Evolutionary conservation across 2,797 vertebrate species (phyloP).

Genomic region (Poeciliopsis presidionis): DNA sequence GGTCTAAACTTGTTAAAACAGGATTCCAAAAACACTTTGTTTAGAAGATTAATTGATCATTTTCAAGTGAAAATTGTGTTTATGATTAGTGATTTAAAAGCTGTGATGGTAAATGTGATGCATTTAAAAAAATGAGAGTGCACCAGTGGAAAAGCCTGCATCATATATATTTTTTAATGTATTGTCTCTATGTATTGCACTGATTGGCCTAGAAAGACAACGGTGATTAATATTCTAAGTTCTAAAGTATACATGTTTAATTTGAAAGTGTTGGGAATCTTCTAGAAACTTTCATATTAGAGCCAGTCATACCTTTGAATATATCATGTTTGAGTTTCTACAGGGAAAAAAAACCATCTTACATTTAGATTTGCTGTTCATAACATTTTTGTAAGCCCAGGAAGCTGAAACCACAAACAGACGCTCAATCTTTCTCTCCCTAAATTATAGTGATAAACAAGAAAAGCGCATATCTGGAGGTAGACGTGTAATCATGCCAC

Average conservation of each 20-base stretch:
- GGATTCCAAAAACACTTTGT: background rate
- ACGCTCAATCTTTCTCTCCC: conserved; percentile 25
- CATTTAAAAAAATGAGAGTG: background rate
- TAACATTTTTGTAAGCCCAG: conserved; percentile 25
- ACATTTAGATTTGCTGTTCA: conserved; percentile 12
- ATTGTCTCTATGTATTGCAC: background rate
- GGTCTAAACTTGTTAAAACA: background rate
- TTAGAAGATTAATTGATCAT: background rate
- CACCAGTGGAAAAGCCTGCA: background rate
- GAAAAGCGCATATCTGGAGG: conserved; percentile 48
- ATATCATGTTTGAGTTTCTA: background rate
- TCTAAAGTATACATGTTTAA: background rate
- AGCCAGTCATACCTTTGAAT: background rate
- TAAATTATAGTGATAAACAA: conserved; percentile 71
- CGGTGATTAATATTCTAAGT: background rate
- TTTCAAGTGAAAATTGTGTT: background rate
- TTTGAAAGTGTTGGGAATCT: background rate
- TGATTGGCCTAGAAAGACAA: background rate
- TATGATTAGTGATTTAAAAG: background rate
- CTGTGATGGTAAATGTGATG: background rate
- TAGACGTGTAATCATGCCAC: conserved; percentile 64
- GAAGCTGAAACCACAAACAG: conserved; percentile 26
- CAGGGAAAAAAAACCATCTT: background rate
- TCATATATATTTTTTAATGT: too few species aligned
- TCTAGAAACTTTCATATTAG: background rate